A percentile compares a stretch with the other conserved stretches of the same genome.
Evolutionary conservation across 2,113 vertebrate species (phyloP).

Genomic region (Ibidorhyncha struthersii): DNA sequence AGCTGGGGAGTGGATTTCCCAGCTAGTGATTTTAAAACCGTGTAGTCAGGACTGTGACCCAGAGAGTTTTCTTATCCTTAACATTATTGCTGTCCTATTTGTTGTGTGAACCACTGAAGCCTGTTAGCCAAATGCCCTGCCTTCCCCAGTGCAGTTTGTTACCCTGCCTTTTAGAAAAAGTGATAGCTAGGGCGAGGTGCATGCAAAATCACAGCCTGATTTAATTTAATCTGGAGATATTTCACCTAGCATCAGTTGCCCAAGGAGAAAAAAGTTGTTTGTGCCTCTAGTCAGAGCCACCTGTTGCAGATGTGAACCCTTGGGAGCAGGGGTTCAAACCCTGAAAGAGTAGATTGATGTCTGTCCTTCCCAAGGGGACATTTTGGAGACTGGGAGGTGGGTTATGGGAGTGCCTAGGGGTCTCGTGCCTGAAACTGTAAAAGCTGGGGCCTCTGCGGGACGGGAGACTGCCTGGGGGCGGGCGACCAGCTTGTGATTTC

Average conservation of each 20-base stretch:
- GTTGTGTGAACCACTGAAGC: not conserved
- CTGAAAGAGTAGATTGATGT: not conserved
- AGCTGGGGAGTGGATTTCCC: not conserved
- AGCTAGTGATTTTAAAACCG: constrained; percentile 15
- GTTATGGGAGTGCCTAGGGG: not conserved
- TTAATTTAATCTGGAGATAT: not conserved
- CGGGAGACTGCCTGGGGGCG: not conserved
- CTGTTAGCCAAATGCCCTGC: not conserved
- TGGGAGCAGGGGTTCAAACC: not conserved
- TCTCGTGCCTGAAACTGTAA: not conserved
- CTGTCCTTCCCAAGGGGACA: not conserved
- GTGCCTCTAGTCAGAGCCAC: not conserved
- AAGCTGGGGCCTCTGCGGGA: not conserved
- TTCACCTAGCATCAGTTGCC: not conserved
- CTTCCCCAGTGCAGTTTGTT: not conserved
- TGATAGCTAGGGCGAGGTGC: not conserved
- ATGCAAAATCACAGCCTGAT: not conserved
- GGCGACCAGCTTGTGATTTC: not conserved
- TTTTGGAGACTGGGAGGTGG: not conserved
- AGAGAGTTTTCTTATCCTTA: not conserved
- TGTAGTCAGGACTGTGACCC: not conserved
- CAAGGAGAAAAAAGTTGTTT: not conserved
- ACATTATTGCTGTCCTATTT: not conserved
- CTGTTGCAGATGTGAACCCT: not conserved
- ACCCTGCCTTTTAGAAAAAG: not conserved